Conservation (phyloP, 1,140 invertebrate genomes). For the Drosophila ananassae region DNA sequence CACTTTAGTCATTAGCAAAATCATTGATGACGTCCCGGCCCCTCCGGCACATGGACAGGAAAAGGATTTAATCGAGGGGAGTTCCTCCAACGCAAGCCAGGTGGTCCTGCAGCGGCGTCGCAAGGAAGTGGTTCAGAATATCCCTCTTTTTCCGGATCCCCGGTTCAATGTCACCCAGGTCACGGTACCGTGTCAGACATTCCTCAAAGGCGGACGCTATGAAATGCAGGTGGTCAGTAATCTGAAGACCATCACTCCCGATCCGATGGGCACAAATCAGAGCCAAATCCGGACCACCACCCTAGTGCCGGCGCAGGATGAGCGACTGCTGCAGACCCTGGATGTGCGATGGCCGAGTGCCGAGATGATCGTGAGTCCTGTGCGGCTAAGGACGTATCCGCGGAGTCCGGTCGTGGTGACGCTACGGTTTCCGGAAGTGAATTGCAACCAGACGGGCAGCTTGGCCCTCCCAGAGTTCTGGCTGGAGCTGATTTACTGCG, state of each 20-base stretch:
- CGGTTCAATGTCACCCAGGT: constrained; percentile 80
- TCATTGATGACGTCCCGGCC: constrained; percentile 70
- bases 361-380: constrained; percentile 88
- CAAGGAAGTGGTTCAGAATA: constrained; percentile 80
- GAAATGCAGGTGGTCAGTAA: constrained; percentile 79
- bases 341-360: constrained; percentile 92
- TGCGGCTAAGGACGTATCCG: constrained; percentile 91
- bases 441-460: constrained; percentile 85
- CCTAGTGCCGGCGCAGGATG: constrained; percentile 69
- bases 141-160: constrained; percentile 77
- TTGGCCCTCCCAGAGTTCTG: constrained; percentile 88
- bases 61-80: neutral
- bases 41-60: neutral
- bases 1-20: constrained; percentile 84
- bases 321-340: constrained; percentile 73
- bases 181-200: constrained; percentile 76
- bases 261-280: constrained; percentile 13
- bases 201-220: constrained; percentile 74
- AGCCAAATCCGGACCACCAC: constrained; percentile 66
- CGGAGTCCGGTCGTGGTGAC: constrained; percentile 88
- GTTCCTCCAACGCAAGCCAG: constrained; percentile 27
- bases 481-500: constrained; percentile 91
- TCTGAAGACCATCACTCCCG: constrained; percentile 44
- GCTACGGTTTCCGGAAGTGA: constrained; percentile 89
- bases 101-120: constrained; percentile 69